Percentiles rank a stretch among this genome's conserved stretches.
phyloP scores from a whole-genome alignment of 2,888 invertebrate genomes.

The Drosophila diplacantha region DNA sequence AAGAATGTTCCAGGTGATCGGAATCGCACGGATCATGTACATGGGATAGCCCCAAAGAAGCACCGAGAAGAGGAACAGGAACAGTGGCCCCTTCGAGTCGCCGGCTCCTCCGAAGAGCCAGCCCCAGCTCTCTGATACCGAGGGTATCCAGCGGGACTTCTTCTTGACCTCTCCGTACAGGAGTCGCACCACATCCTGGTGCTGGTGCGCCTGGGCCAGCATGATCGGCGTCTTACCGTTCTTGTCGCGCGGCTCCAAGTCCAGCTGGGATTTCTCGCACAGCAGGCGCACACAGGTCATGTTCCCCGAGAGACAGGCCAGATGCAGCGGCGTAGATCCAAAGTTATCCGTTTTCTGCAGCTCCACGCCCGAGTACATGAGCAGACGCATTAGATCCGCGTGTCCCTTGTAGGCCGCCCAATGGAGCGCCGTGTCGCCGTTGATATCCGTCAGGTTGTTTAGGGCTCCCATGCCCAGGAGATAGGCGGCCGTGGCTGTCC shows the following conservation, averaged over 20 bases:
- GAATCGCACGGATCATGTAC: slow-evolving; percentile 93
- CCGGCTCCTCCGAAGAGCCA: slow-evolving; percentile 93
- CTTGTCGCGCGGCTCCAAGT: slow-evolving; percentile 91
- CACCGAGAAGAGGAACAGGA: slow-evolving; percentile 91
- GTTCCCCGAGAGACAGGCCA: slow-evolving; percentile 93
- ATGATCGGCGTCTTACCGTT: slow-evolving; percentile 95
- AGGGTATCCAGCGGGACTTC: slow-evolving; percentile 90
- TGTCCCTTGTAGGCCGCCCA: slow-evolving; percentile 97
- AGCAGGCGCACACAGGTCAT: slow-evolving; percentile 90
- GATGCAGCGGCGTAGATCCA: slow-evolving; percentile 93
- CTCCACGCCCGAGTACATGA: slow-evolving; percentile 94
- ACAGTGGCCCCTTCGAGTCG: slow-evolving; percentile 91
- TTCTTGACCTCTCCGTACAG: slow-evolving; percentile 89
- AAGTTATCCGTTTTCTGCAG: slow-evolving; percentile 93
- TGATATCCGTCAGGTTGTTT: slow-evolving; percentile 91
- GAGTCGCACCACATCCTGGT: slow-evolving; percentile 89
- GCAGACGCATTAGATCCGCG: slow-evolving; percentile 89
- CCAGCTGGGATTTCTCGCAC: slow-evolving; percentile 94
- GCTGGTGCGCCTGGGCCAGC: slow-evolving; percentile 92
- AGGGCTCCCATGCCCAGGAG: slow-evolving; percentile 93
- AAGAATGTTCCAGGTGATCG: slow-evolving; percentile 92
- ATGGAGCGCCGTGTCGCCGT: slow-evolving; percentile 94
- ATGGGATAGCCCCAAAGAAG: slow-evolving; percentile 95
- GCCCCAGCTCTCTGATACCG: slow-evolving; percentile 92
- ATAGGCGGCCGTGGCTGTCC: slow-evolving; percentile 93